A percentile compares a stretch with the other conserved stretches of the same genome.
Evolutionary conservation across 53 echinoderm and acorn worm genomes (phyloP).

Genomic region (Paelopatides confundens): DNA sequence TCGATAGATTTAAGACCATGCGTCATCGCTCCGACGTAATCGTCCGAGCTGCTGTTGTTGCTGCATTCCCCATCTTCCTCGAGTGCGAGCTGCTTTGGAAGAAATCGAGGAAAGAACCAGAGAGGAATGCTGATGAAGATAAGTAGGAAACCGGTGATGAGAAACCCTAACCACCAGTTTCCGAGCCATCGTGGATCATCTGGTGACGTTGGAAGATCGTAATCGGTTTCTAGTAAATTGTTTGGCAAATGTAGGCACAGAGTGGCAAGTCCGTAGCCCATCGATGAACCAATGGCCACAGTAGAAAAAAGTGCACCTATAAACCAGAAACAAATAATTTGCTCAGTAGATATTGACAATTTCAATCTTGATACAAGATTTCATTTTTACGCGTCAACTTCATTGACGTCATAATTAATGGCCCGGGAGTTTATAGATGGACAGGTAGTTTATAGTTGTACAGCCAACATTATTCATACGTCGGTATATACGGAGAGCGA

Average conservation of each 20-base stretch:
- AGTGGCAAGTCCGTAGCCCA: slow-evolving; percentile 44
- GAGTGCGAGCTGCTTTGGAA: not conserved
- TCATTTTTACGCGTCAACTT: too few relatives aligned
- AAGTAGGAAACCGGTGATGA: slow-evolving; percentile 64
- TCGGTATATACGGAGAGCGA: too few relatives aligned
- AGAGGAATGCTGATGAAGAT: slow-evolving; percentile 67
- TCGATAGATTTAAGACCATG: slow-evolving; percentile 15
- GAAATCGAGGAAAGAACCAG: slow-evolving; percentile 67
- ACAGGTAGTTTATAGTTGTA: too few relatives aligned
- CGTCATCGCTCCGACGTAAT: slow-evolving; percentile 20
- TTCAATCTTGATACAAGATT: too few relatives aligned
- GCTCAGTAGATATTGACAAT: too few relatives aligned
- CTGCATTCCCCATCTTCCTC: not conserved
- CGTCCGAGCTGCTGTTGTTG: not conserved
- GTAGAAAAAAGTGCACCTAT: slow-evolving; percentile 42
- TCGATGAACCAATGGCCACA: slow-evolving; percentile 12
- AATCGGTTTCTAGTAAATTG: not conserved
- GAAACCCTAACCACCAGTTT: slow-evolving; percentile 90
- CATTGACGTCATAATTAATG: too few relatives aligned
- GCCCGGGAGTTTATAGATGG: too few relatives aligned
- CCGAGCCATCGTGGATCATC: slow-evolving; percentile 82
- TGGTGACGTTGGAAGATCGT: slow-evolving; percentile 14
- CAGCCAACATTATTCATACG: too few relatives aligned
- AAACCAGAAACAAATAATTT: too few relatives aligned
- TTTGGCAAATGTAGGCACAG: slow-evolving; percentile 15